Base-by-base conservation (phyloP, 2,888 invertebrate genomes). In the Hemaris fuciformis region DNA sequence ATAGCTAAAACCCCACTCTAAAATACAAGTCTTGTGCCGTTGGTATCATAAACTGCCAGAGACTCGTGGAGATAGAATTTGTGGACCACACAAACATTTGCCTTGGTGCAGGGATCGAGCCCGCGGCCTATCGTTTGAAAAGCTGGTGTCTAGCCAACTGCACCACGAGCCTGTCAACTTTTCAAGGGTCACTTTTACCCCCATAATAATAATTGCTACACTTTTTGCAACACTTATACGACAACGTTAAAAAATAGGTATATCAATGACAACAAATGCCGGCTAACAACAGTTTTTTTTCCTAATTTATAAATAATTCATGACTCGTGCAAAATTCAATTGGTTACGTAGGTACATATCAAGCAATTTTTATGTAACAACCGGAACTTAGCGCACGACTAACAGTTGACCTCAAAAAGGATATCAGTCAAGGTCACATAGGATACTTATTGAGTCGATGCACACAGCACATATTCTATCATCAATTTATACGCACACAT, bases 391-490 rank as follows among this genome's bases (percentile, higher is more conserved):
- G 45, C 42, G 31, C 43, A 15, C 41, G 57, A 46, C 46, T 57
- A 31, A 60, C 25, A 22, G 23, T 22, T 20, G 62, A 62, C 64
- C 60, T 64, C 60, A 62, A 22, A 60, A 62, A 62, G 57, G 64
- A 60, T 60, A 59, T 45, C 46, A 57, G 46, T 60, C 62, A 62
- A 64, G 64, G 64, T 57, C 23, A 57, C n/a, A 46, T 34, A 8
- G 25, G 15, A 38, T 60, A 53, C 15, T 38, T 59, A 59, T 23
- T 13, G 22, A 31, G 34, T 22, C 60, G 1, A 34, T 5, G 25
- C 34, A 45, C 45, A 34, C 18, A 25, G 8, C 38, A 8, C 1
- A 53, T 53, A 15, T 53, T 48, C 48, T 48, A 48, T 27, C 15
- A 48, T n/a, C 46, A 48, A 27, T 48, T 15, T 27, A 48, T 25